Conservation (phyloP, 2,113 vertebrate species). For the Pachypanchax playfairii region DNA sequence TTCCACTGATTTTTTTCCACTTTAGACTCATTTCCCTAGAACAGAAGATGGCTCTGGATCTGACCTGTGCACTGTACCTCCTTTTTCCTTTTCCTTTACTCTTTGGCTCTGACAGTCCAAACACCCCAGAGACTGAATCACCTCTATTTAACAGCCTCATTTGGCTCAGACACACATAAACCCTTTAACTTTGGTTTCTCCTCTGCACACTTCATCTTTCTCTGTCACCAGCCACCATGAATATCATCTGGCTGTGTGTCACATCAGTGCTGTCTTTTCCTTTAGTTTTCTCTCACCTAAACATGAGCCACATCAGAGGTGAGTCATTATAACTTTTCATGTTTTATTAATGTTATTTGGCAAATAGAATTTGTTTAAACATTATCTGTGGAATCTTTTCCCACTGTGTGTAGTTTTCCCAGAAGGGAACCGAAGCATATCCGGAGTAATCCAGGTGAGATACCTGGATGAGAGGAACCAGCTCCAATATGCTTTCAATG, state of each 20-base stretch:
- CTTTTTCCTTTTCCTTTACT: conserved; percentile 76
- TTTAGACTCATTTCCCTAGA: conserved; percentile 24
- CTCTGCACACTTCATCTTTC: conserved; percentile 6
- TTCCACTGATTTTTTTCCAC: conserved; percentile 20
- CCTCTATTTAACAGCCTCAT: conserved; percentile 70
- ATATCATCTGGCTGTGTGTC: conserved; percentile 54
- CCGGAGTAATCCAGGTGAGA: conserved; percentile 79
- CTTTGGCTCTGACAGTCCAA: conserved; percentile 51
- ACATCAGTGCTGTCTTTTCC: conserved; percentile 28
- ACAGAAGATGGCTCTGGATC: conserved; percentile 52
- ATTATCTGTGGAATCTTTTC: background rate
- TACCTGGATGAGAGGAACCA: conserved; percentile 20
- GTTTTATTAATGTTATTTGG: too few relatives aligned
- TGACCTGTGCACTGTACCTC: conserved; percentile 59
- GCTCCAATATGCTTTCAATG: conserved; percentile 69
- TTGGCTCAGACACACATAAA: conserved; percentile 44
- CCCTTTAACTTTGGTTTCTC: conserved; percentile 24
- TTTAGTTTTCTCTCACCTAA: conserved; percentile 26
- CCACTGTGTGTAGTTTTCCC: conserved; percentile 62
- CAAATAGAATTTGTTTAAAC: background rate
- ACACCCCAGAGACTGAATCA: conserved; percentile 51
- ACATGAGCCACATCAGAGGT: conserved; percentile 49
- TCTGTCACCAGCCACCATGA: conserved; percentile 42
- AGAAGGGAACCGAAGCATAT: conserved; percentile 70
- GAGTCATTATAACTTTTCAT: conserved; percentile 9